Base-by-base conservation (phyloP, 2,888 invertebrate species). In the Steinernema carpocapsae region DNA sequence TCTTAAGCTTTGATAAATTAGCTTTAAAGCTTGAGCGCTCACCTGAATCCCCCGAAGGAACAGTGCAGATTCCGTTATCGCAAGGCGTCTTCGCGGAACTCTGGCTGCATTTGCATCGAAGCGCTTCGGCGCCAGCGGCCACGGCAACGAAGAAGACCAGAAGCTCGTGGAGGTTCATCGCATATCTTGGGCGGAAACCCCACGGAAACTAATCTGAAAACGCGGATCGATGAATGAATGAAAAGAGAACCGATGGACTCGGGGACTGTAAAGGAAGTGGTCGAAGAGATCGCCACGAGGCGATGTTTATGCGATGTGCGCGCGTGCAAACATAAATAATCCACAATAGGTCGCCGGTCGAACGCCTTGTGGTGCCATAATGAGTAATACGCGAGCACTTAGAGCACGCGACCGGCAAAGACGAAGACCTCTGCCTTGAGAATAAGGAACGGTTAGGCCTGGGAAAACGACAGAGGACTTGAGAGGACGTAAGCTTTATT, bases 101-200 rank as follows among this genome's bases (percentile, higher is more conserved):
- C 72, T 78, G 78, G 37, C 78, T 79, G 56, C 78, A 78, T 52
- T 78, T 78, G 74, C 78, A 78, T 52, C 76, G 78, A 19, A 78
- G 72, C 22, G 73, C 73, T n/a, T 45, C 19, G 10, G 75, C 48
- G 32, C 37, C 59, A 29, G 70, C 52, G 24, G 59, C 46, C 14
- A 51, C 70, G 70, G 70, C 43, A 42, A 43, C 14, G 37, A 70
- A 37, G 42, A 24, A n/a, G 32, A 19, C 12, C 59, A 59, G 59
- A 19, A 64, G n/a, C 6, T 52, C 52, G n/a, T n/a, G 52, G 14
- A 70, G 70, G 43, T 70, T 70, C 70, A 70, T 70, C 42, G 70
- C 56, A 56, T 43, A 43, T 43, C 43, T n/a, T n/a, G n/a, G n/a
- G n/a, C n/a, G n/a, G n/a, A n/a, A n/a, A n/a, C n/a, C n/a, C n/a